phyloP scores from a whole-genome alignment of 2,888 invertebrate species.

The Rhaphigaster nebulosa region DNA sequence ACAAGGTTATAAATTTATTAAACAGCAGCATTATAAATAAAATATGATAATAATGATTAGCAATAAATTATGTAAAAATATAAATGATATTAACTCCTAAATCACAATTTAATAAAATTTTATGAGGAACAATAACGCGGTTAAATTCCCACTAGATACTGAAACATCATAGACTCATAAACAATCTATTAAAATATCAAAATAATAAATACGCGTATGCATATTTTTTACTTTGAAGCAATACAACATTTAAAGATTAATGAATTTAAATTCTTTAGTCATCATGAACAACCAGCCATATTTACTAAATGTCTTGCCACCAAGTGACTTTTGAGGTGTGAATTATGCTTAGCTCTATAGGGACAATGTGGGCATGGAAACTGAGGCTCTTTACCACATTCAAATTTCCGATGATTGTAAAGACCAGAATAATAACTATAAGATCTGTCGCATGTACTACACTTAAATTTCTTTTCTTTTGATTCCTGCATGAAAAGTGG shows the following conservation, averaged over 20 bases:
- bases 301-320: constrained; percentile 47
- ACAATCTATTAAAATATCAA: background rate
- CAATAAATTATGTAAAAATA: background rate
- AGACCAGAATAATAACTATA: constrained; percentile 63
- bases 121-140: background rate
- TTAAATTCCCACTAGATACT: background rate
- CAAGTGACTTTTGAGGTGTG: constrained; percentile 55
- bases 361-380: constrained; percentile 69
- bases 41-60: too few relatives aligned
- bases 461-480: constrained; percentile 52
- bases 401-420: constrained; percentile 69
- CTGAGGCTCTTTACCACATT: constrained; percentile 70
- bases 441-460: constrained; percentile 33
- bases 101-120: background rate
- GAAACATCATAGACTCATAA: background rate
- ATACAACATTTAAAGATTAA: constrained; percentile 27
- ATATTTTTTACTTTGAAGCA: background rate
- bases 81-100: background rate
- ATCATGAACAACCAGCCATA: background rate
- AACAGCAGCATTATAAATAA: background rate
- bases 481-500: constrained; percentile 3
- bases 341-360: constrained; percentile 55
- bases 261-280: background rate
- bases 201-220: background rate
- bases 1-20: background rate